These are phyloP conservation scores for Thalpophila matura DNA, from an alignment of 2,888 invertebrate species.

Conservation along the genomic window DNA sequence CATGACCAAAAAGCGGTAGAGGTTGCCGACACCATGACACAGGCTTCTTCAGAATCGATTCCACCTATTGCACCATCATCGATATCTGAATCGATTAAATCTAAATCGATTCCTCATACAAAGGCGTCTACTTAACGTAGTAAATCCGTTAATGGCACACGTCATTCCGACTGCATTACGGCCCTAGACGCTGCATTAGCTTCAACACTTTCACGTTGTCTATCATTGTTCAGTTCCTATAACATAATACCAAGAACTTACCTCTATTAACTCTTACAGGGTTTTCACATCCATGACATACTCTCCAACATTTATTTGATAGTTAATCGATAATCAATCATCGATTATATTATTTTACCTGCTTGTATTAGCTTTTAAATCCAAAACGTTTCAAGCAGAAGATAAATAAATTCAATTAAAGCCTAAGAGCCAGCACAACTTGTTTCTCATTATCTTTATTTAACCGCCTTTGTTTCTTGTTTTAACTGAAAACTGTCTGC, in stretches of 20 bases:
- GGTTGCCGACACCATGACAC: slow-evolving; percentile 57
- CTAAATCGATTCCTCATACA: slow-evolving; percentile 67
- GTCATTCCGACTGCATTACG: slow-evolving; percentile 67
- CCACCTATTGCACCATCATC: slow-evolving; percentile 57
- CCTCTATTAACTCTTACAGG: slow-evolving; percentile 49
- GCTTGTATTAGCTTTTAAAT: too few species aligned
- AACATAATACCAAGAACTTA: slow-evolving; percentile 61
- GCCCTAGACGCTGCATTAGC: slow-evolving; percentile 69
- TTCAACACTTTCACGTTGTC: slow-evolving; percentile 70
- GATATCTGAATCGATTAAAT: slow-evolving; percentile 63
- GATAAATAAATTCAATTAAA: neutral
- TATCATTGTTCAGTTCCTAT: slow-evolving; percentile 67
- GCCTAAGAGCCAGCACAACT: neutral
- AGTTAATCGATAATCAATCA: neutral
- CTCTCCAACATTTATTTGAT: neutral
- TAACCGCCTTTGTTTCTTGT: neutral
- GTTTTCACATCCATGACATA: slow-evolving; percentile 9
- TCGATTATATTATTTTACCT: too few species aligned
- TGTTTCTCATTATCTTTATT: neutral
- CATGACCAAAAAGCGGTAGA: slow-evolving; percentile 21
- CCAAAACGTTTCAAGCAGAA: too few species aligned
- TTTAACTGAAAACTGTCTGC: neutral
- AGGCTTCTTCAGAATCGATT: slow-evolving; percentile 56
- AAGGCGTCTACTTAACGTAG: slow-evolving; percentile 65
- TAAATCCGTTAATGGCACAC: slow-evolving; percentile 71